These are phyloP conservation scores for Lycodopsis pacificus DNA, from an alignment of 2,797 vertebrate species.

Conservation along the genomic window DNA sequence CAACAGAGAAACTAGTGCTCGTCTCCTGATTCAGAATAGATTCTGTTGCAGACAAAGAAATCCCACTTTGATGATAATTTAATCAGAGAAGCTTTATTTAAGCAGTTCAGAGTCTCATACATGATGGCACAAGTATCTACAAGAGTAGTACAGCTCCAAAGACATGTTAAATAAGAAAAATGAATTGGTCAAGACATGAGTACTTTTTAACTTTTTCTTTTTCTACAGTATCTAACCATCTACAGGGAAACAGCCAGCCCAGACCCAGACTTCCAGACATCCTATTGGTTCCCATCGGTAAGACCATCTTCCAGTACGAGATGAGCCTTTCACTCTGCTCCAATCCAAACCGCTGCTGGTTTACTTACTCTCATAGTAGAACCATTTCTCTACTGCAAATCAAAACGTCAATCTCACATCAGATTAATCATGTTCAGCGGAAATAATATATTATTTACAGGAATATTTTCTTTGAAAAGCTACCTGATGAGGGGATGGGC, in stretches of 20 bases:
- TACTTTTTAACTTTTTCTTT: neutral
- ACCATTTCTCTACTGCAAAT: constrained; percentile 92
- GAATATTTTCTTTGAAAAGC: neutral
- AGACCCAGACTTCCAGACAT: constrained; percentile 12
- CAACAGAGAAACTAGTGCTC: neutral
- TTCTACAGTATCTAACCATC: constrained; percentile 40
- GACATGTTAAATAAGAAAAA: constrained; percentile 70
- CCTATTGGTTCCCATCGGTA: constrained; percentile 27
- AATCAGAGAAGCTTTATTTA: constrained; percentile 77
- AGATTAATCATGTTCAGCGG: neutral
- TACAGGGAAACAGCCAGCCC: constrained; percentile 12
- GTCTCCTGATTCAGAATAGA: neutral
- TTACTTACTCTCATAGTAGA: constrained; percentile 89
- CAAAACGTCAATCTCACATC: constrained; percentile 3
- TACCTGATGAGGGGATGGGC: constrained; percentile 89
- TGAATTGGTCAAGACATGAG: constrained; percentile 42
- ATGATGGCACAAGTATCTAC: constrained; percentile 54
- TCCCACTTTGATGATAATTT: constrained; percentile 42
- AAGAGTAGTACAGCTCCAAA: constrained; percentile 45
- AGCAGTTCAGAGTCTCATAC: constrained; percentile 59
- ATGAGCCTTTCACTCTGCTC: constrained; percentile 47
- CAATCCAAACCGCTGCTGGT: constrained; percentile 30
- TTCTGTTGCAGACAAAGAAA: neutral
- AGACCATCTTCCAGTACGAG: constrained; percentile 43
- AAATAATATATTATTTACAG: neutral